Evolutionary conservation across 2,888 invertebrate genomes (phyloP), one percentile per base, ranked within the genome.

Genomic region (Melolontha melolontha): DNA sequence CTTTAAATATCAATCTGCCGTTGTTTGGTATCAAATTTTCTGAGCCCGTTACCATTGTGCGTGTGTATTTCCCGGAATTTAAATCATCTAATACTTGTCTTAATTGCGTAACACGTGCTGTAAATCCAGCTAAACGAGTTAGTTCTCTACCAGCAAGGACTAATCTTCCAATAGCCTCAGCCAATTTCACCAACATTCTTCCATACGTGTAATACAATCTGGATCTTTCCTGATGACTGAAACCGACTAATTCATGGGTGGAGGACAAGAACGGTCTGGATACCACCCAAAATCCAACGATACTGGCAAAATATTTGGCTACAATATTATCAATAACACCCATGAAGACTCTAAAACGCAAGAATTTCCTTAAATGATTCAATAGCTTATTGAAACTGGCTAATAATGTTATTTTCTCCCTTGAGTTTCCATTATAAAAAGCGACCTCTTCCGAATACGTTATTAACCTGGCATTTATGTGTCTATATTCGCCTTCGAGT

Each of bases 401-500:
- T 67, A 95, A 83, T 10, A 98, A 85, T 0, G 95, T 97, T 49
- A 92, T 85, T 81, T 95, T 94, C 81, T 98, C 98, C 12, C 96
- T 88, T 71, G 90, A 88, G 77, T 93, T 94, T 72, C 94, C 94
- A 85, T 93, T 89, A 77, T 91, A 92, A 81, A 92, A 92, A 0
- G 92, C 91, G 47, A 97, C 89, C 84, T 99, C 99, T 83, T 99
- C 98, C 0, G 97, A 94, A 83, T 98, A 97, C 0, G 97, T 97
- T 70, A 99, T 98, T 34, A 99, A 87, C 59, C 98, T 64, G 27
- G 98, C 95, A 83, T 99, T 97, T 39, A 98, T 96, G 80, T 96
- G 98, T 80, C 98, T 89, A 84, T 96, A 98, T 86, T 99, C 98
- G 64, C 98, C 99, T 85, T 99, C 99, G n/a, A 98, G 85, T 81